Conservation (phyloP, 2,113 vertebrate genomes). For the Ploceus nigricollis region DNA sequence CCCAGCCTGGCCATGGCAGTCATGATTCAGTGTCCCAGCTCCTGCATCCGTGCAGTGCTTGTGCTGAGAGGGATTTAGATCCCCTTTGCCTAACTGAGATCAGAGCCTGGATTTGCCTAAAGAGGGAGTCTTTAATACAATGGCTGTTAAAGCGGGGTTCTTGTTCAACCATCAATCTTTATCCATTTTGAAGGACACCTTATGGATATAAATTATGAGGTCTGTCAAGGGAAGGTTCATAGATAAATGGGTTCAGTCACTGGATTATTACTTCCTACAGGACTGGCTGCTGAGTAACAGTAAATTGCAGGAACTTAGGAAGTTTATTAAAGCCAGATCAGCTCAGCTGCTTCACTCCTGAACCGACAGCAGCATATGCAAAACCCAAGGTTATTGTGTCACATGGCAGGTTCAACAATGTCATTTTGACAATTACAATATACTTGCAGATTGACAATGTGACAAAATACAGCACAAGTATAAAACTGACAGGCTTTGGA, state of each 20-base stretch:
- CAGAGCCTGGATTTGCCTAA: not conserved
- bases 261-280: slow-evolving; percentile 16
- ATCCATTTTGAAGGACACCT: slow-evolving; percentile 53
- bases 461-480: not conserved
- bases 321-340: not conserved
- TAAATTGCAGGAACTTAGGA: not conserved
- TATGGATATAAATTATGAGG: slow-evolving; percentile 57
- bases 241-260: slow-evolving; percentile 50
- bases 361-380: not conserved
- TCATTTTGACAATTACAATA: not conserved
- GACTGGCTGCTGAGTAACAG: not conserved
- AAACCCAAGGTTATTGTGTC: slow-evolving; percentile 1
- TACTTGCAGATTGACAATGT: not conserved
- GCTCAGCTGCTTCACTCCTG: not conserved
- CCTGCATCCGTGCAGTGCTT: accelerated
- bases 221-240: slow-evolving; percentile 37
- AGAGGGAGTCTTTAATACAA: not conserved
- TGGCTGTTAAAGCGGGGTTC: not conserved
- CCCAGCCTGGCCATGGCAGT: not conserved
- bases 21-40: not conserved
- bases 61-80: not conserved
- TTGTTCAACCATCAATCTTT: slow-evolving; percentile 24
- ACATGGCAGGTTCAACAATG: not conserved
- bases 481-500: not conserved
- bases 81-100: not conserved